Evolutionary conservation across 2,113 vertebrate species (phyloP).

Genomic region (Gnathonemus longibarbis): DNA sequence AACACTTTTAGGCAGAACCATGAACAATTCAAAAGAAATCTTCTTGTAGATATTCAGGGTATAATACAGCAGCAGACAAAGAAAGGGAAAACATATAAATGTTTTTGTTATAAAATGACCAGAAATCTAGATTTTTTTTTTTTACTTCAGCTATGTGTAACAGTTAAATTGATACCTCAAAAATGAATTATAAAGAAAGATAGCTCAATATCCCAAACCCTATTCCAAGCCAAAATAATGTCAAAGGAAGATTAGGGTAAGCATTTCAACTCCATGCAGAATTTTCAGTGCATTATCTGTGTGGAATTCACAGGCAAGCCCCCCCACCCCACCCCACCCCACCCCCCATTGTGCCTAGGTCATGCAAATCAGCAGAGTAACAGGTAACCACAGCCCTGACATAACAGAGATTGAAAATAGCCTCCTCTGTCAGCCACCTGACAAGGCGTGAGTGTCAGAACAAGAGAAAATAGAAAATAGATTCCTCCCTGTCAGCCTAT

Average conservation of each 20-base stretch:
- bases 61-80: neutral
- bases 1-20: neutral
- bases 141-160: neutral
- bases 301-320: neutral
- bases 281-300: neutral
- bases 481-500: neutral
- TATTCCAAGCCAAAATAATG: neutral
- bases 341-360: neutral
- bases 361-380: neutral
- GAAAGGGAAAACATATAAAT: neutral
- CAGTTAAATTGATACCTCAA: neutral
- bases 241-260: neutral
- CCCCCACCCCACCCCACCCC: neutral
- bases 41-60: neutral
- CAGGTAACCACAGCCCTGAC: neutral
- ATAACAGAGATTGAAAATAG: neutral
- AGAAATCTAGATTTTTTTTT: neutral
- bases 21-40: conserved; percentile 1
- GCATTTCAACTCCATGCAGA: neutral
- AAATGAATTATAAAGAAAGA: neutral
- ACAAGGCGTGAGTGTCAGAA: neutral
- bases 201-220: neutral
- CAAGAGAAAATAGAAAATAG: neutral
- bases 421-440: neutral
- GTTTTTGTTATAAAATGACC: neutral